These are phyloP conservation scores for Littorina saxatilis DNA, from an alignment of 1,140 invertebrate species.

Conservation along the genomic window DNA sequence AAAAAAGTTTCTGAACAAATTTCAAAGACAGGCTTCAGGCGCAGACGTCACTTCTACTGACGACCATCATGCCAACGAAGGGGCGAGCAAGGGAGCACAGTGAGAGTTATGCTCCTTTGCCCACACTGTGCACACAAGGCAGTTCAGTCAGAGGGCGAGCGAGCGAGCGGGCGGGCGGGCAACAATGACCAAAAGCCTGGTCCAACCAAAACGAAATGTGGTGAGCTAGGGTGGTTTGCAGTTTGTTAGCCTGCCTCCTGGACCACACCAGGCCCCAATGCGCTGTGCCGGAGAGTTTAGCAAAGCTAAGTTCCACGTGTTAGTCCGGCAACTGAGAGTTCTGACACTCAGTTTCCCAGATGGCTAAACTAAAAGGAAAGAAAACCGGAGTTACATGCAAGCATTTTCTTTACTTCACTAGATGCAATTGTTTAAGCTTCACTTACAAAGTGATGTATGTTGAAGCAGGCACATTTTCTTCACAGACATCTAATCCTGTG, in stretches of 20 bases:
- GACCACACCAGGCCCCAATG: slow-evolving; percentile 23
- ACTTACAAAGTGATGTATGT: too few species aligned
- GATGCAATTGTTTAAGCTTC: too few species aligned
- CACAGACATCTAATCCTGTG: too few species aligned
- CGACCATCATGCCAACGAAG: slow-evolving; percentile 36
- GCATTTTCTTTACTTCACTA: too few species aligned
- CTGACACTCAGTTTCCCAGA: too few species aligned
- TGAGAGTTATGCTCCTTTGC: slow-evolving; percentile 7
- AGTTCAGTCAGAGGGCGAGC: neutral
- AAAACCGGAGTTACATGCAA: too few species aligned
- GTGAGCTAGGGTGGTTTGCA: slow-evolving; percentile 45
- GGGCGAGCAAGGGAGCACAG: slow-evolving; percentile 11
- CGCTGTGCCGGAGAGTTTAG: slow-evolving; percentile 17
- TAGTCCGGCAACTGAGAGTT: too few species aligned
- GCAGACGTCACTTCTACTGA: neutral
- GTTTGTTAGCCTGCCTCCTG: slow-evolving; percentile 30
- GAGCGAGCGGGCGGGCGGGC: slow-evolving; percentile 33
- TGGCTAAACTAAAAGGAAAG: too few species aligned
- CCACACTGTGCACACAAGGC: slow-evolving; percentile 35
- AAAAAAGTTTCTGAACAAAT: neutral
- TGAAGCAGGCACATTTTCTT: too few species aligned
- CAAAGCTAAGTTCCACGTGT: neutral
- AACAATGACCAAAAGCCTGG: slow-evolving; percentile 43
- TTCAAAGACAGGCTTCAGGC: slow-evolving; percentile 4
- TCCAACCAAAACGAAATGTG: slow-evolving; percentile 46